Evolutionary conservation across 2,888 invertebrate genomes (phyloP), one percentile per base, ranked within the genome.

Genomic region (Cephalotes varians): DNA sequence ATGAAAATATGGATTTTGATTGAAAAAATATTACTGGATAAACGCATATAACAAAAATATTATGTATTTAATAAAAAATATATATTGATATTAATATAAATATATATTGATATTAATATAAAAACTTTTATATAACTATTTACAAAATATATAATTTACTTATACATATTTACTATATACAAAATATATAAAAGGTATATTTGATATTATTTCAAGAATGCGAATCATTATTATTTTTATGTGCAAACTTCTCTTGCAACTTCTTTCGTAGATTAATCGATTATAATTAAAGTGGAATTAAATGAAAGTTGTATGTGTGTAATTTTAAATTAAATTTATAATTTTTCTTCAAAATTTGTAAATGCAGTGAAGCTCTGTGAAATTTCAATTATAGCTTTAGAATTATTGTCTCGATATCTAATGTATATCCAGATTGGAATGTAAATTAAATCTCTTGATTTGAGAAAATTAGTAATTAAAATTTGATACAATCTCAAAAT

Each of bases 371-470:
- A 64, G 37, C 18, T 0, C 28, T 28, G 6, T 47, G 54, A 76
- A 76, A 40, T 76, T 76, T 51, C 15, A 51, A 76, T 76, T 4
- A n/a, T n/a, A 51, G 5, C n/a, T 40, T 51, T 64, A 65, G 37
- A 76, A 51, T 65, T 54, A 76, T 64, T 15, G 34, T 51, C 15
- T 2, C 28, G 2, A 64, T 25, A 54, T 37, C 15, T 25, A 47
- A 47, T 15, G 15, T 40, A 37, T 12, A 64, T n/a, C 5, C 21
- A 64, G 28, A 76, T 64, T 76, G 18, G 18, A 37, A 76, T 64
- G 49, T n/a, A 76, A 76, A 76, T 76, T 64, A 64, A 76, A 76
- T 76, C 51, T n/a, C n/a, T n/a, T n/a, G 15, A 40, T 76, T 31
- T 40, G 15, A 40, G 15, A 40, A 64, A 44, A 65, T 64, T 51